Base-by-base conservation (phyloP, 2,113 vertebrate genomes). In the Ammodytes dubius region DNA sequence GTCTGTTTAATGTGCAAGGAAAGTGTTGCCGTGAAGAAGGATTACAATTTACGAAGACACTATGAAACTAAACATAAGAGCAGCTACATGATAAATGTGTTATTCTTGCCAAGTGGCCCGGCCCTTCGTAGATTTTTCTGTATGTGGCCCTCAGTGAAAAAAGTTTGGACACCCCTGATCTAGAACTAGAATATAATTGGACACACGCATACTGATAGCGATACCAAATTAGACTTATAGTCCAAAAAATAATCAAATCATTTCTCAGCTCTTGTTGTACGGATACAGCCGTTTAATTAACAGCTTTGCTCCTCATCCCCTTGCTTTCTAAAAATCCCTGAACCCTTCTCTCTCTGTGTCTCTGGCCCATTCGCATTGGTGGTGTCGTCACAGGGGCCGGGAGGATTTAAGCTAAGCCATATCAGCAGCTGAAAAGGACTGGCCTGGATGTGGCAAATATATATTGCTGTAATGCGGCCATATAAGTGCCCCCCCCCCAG, bases 341-440 rank as follows among this genome's bases (percentile, higher is more conserved):
- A 85, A 86, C 78, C 78, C 73, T 6, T 50, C 78, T 70, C 76
- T 57, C 66, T 78, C 54, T 81, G 81, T 70, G 73, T 57, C 66
- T 78, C 54, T 81, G 81, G 60, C 77, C 83, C 84, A 73, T 84
- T 89, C 88, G 84, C 63, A 14, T 87, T 60, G 67, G 65, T 78
- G 77, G 27, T 83, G 87, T 85, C 72, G 19, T 91, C 86, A 86
- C 79, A 61, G 76, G 84, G 82, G 77, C 80, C 39, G 71, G 86
- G 27, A 27, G 87, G 89, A 85, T 85, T 88, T 88, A 80, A 91
- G 81, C 68, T 86, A 88, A 91, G 89, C 87, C 77, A 79, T 79
- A 84, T 87, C 87, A 86, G 77, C 85, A 58, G 82, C 84, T 84
- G 84, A 88, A 88, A 88, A 81, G 58, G 79, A 85, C 74, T 77